Evolutionary conservation across 2,113 vertebrate species (phyloP), one percentile per base, ranked within the genome.

Genomic region (Nansenia antarctica): DNA sequence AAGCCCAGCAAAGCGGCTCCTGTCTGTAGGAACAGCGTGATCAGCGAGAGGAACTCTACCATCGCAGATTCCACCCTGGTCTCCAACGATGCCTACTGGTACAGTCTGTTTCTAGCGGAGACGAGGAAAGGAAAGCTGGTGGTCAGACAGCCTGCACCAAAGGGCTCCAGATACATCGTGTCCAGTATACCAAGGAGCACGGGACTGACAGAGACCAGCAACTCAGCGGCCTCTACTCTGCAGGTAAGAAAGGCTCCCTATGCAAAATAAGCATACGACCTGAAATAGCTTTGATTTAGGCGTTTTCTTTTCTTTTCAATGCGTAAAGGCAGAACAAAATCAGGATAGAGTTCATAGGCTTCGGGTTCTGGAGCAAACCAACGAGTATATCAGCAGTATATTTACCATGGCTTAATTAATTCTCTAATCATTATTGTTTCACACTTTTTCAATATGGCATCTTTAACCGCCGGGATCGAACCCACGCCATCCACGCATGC

Each of bases 71-170:
- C 77, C 62, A 82, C 77, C 34, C 71, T 82, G 64, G 77, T 82
- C 12, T 82, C 81, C 60, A 81, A 81, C 6, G 79, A 81, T 74
- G 79, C 79, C 30, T 81, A 81, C 74, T 81, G 79, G 74, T 81
- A 81, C 74, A 81, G 79, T 32, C 42, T 82, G 66, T 79, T 82
- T 77, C 70, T 79, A 63, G 77, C 81, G 2, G 81, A 83, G 70
- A 77, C 81, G 8, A 76, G 81, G 34, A 83, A 80, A 74, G 81
- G 81, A 49, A 83, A 77, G 61, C 52, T 83, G 65, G 71, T 83
- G 53, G 78, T 83, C 2, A 76, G 78, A 67, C 82, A 83, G 61
- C 74, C 78, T 62, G 82, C 62, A 20, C 82, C 82, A 53, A 81
- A 81, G 64, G 78, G 78, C 0, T 18, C 76, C 34, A 73, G 80